phyloP scores from a whole-genome alignment of 2,797 vertebrate genomes.

The Platyrinchus mystaceus region DNA sequence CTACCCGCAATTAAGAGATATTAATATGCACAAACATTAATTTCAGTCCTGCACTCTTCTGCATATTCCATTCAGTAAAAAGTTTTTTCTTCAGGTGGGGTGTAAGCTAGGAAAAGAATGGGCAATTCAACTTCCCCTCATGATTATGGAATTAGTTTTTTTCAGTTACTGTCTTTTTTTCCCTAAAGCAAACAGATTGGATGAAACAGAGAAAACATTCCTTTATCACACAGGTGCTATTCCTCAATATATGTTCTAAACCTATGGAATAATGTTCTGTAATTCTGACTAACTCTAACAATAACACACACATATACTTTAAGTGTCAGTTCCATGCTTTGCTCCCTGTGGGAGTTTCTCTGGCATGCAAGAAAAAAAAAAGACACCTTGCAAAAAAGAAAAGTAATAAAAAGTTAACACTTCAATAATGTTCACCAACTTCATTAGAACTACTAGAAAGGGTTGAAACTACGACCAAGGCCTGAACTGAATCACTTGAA shows the following conservation, averaged over 20 bases:
- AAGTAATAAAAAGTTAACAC: neutral
- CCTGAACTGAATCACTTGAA: neutral
- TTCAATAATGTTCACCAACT: neutral
- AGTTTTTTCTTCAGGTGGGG: neutral
- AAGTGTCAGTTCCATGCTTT: neutral
- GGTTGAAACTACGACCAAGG: neutral
- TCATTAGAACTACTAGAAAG: neutral
- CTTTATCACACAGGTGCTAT: neutral
- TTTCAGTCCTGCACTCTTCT: neutral
- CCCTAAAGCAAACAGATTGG: neutral
- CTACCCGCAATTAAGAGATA: neutral
- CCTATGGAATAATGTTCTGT: neutral
- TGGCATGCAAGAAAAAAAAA: neutral
- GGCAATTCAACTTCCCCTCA: neutral
- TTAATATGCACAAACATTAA: neutral
- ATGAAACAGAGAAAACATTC: neutral
- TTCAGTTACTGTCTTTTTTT: neutral
- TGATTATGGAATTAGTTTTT: neutral
- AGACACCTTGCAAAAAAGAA: neutral
- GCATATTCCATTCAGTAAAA: neutral
- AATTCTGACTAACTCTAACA: neutral
- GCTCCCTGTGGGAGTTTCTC: neutral
- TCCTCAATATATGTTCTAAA: neutral
- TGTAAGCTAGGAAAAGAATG: neutral
- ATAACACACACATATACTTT: neutral